Evolutionary conservation across 2,113 vertebrate genomes (phyloP), one percentile per base, ranked within the genome.

Genomic region (Puma concolor): DNA sequence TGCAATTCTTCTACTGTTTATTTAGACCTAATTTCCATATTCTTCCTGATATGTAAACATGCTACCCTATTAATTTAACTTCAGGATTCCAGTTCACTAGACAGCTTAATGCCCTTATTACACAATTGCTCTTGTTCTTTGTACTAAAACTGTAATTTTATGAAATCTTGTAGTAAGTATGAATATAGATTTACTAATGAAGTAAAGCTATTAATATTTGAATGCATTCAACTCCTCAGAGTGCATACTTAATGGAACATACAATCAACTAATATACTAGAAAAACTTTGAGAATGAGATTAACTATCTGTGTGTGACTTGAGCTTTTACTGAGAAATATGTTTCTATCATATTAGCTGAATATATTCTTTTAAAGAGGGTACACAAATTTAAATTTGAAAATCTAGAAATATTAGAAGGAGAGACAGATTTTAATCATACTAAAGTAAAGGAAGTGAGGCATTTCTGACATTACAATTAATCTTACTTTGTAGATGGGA

Each of bases 1-100:
- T 97, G 31, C 57, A 92, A 77, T 92, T 84, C 27, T 96, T 77
- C 52, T 60, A 25, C 60, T 77, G 44, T 97, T 71, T 96, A 95
- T 83, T 94, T 97, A 93, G n/a, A n/a, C 25, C 67, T 93, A 21
- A 92, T 97, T 98, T 98, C 86, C 97, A 96, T 97, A 92, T 96
- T 96, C 64, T 80, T 94, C 36, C 88, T 96, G 74, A 88, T 97
- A 91, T 66, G 67, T 93, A 97, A 98, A 94, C 97, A 98, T 88
- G 71, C 57, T 95, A 88, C 23, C 64, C n/a, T 96, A 97, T 97
- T 97, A 97, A 98, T 96, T 97, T 97, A 96, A 94, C 87, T 98
- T 97, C 31, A 67, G 54, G 57, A 92, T 48, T 60, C 38, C 50
- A 90, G 86, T 82, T 98, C 57, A 97, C 0, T 36, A 97, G 64